A percentile compares a stretch with the other conserved stretches of the same genome.
These are phyloP conservation scores for Arizona elegans DNA, from an alignment of 2,113 vertebrate genomes.

Conservation along the genomic window DNA sequence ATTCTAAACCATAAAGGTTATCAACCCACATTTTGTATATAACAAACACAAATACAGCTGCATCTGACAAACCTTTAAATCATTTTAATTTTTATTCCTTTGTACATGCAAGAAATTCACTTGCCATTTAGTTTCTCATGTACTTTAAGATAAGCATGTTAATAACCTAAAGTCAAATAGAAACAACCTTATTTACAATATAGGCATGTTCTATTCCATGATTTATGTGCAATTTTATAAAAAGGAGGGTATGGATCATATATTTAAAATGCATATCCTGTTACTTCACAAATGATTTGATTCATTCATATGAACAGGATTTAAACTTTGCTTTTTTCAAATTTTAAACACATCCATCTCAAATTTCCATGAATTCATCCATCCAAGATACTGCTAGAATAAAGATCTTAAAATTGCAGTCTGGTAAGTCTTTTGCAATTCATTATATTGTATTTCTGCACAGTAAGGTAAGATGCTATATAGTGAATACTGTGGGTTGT, in stretches of 20 bases:
- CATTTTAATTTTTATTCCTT: constrained; percentile 63
- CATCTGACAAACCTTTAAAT: constrained; percentile 47
- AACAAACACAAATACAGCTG: constrained; percentile 36
- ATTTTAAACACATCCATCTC: background rate
- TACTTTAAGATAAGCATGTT: constrained; percentile 49
- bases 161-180: constrained; percentile 50
- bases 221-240: background rate
- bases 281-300: background rate
- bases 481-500: accelerated
- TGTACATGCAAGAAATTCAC: constrained; percentile 45
- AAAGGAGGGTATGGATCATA: background rate
- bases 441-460: background rate
- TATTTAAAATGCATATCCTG: background rate
- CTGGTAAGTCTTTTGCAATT: background rate
- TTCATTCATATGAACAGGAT: background rate
- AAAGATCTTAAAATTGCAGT: background rate
- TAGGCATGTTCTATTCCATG: constrained; percentile 20
- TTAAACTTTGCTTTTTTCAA: background rate
- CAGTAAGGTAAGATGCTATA: background rate
- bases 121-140: background rate
- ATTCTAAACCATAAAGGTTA: background rate
- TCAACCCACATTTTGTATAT: background rate
- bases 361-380: background rate
- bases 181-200: constrained; percentile 11
- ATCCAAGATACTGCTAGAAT: background rate